Percentiles rank a stretch among this genome's conserved stretches.
phyloP scores from a whole-genome alignment of 2,797 vertebrate genomes.

The Catostomus latipinnis region DNA sequence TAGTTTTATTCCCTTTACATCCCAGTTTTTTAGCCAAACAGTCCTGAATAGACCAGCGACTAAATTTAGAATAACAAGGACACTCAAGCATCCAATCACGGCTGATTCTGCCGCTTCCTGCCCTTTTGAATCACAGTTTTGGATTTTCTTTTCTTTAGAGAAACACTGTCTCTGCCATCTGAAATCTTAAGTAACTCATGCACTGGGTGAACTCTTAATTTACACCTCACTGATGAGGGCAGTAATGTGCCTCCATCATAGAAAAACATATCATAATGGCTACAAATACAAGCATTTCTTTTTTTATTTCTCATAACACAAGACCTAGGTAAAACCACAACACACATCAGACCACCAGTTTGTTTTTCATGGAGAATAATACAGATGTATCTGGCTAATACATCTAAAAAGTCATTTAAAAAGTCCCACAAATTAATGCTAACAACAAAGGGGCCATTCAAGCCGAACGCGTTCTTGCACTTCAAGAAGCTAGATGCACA shows the following conservation, averaged over 20 bases:
- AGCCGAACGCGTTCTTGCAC: no score
- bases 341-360: no score
- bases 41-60: background rate
- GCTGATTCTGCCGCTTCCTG: background rate
- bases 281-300: background rate
- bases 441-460: no score
- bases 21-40: background rate
- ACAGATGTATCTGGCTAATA: no score
- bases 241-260: background rate
- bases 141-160: conserved; percentile 3
- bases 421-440: no score
- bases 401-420: no score
- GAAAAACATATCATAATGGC: background rate
- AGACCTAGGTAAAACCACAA: no score
- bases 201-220: background rate
- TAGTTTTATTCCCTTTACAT: background rate
- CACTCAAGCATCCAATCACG: background rate
- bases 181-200: conserved; percentile 12
- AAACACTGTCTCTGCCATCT: conserved; percentile 9
- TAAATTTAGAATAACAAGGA: conserved; percentile 15
- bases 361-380: no score
- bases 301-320: background rate
- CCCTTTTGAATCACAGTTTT: background rate
- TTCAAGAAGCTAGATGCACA: no score
- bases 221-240: conserved; percentile 17